Conservation (phyloP, 2,113 vertebrate genomes). For the Myodes glareolus region DNA sequence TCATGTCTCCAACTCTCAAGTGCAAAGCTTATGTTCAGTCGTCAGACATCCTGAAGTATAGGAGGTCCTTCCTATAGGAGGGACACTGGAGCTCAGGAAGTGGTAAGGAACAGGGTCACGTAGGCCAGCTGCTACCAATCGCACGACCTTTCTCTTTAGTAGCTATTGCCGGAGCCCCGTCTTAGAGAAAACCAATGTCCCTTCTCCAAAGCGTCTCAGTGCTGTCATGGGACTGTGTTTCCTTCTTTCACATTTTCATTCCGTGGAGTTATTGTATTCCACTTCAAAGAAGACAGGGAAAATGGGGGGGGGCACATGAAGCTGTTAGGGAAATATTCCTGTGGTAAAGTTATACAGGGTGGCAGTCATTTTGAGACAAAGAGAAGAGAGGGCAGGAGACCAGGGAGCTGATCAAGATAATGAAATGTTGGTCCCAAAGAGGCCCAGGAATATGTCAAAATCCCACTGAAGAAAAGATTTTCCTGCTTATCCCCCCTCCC, state of each 20-base stretch:
- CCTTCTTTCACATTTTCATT: neutral
- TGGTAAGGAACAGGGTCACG: too few relatives aligned
- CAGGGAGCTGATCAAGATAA: constrained; percentile 19
- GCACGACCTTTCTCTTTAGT: neutral
- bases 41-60: neutral
- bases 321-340: neutral
- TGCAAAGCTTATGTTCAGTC: neutral
- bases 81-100: neutral
- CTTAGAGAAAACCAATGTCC: neutral
- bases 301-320: neutral
- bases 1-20: neutral
- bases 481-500: neutral
- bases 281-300: neutral
- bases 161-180: neutral
- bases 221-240: neutral
- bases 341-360: neutral
- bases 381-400: neutral
- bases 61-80: neutral
- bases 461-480: constrained; percentile 50
- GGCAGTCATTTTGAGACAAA: constrained; percentile 52
- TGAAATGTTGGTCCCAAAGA: constrained; percentile 62
- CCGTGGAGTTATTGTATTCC: neutral
- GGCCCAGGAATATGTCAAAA: constrained; percentile 54
- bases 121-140: neutral
- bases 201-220: neutral